Percentiles rank a stretch among this genome's conserved stretches.
Evolutionary conservation across 37 sponge, comb jelly and placozoan genomes (phyloP).

Genomic region (Tethya wilhelma): DNA sequence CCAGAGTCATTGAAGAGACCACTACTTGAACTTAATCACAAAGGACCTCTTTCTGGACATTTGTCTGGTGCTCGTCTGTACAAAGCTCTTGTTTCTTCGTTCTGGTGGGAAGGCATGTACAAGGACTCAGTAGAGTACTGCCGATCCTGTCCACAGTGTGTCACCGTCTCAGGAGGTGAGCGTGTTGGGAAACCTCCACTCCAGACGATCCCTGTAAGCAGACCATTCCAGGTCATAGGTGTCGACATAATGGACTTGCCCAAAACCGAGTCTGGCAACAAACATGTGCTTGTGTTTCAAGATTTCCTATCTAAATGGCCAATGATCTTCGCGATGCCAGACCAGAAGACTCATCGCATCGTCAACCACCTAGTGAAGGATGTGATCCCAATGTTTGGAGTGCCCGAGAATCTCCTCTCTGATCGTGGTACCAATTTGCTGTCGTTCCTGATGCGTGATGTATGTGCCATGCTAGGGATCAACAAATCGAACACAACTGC

Average conservation of each 20-base stretch:
- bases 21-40: no score
- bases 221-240: conserved; percentile 62
- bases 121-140: no score
- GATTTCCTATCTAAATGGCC: conserved; percentile 72
- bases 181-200: conserved; percentile 50
- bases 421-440: conserved; percentile 57
- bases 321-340: conserved; percentile 43
- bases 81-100: no score
- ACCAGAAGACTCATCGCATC: conserved; percentile 61
- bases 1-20: no score
- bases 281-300: conserved; percentile 58
- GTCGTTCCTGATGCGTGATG: conserved; percentile 46
- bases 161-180: no score
- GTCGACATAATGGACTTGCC: conserved; percentile 65
- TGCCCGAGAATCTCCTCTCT: conserved; percentile 59
- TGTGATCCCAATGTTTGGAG: conserved; percentile 52
- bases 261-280: conserved; percentile 11
- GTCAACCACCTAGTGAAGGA: conserved; percentile 31
- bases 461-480: conserved; percentile 21
- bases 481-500: conserved; percentile 53
- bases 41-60: no score
- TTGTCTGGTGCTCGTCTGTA: no score
- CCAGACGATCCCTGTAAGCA: conserved; percentile 56
- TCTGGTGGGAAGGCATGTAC: no score
- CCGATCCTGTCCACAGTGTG: no score